These are phyloP conservation scores for Ptilodon capucinus DNA, from an alignment of 2,888 invertebrate genomes.

Conservation along the genomic window DNA sequence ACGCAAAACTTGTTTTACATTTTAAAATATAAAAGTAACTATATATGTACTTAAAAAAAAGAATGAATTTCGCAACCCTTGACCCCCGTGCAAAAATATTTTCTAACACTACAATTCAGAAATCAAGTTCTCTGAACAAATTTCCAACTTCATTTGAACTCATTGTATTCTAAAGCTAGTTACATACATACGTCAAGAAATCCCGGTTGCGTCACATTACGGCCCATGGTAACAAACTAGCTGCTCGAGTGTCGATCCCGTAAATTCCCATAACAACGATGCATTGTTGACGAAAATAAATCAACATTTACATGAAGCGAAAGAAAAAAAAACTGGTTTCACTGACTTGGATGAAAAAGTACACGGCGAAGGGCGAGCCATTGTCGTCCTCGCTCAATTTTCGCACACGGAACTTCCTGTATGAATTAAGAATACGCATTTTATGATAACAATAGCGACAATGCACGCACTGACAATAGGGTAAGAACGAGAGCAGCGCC, in stretches of 20 bases:
- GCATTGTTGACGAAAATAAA: slow-evolving; percentile 79
- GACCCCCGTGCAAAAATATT: slow-evolving; percentile 50
- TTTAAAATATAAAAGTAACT: slow-evolving; percentile 7
- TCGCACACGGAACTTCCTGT: slow-evolving; percentile 78
- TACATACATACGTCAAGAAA: slow-evolving; percentile 33
- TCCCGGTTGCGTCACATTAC: slow-evolving; percentile 40
- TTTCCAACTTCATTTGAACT: slow-evolving; percentile 57
- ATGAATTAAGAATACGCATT: slow-evolving; percentile 60
- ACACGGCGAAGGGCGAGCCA: slow-evolving; percentile 52
- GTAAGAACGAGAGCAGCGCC: slow-evolving; percentile 59
- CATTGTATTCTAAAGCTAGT: slow-evolving; percentile 44
- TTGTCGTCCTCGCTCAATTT: slow-evolving; percentile 58
- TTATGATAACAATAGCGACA: slow-evolving; percentile 67
- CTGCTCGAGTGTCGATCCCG: slow-evolving; percentile 47
- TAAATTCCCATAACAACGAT: slow-evolving; percentile 70
- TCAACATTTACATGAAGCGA: slow-evolving; percentile 73
- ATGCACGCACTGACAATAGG: slow-evolving; percentile 61
- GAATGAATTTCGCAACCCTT: slow-evolving; percentile 24
- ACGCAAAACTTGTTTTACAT: slow-evolving; percentile 16
- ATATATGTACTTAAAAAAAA: slow-evolving; percentile 8
- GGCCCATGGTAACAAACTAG: slow-evolving; percentile 49
- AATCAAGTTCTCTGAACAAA: slow-evolving; percentile 48
- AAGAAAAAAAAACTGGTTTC: slow-evolving; percentile 72
- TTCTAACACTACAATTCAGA: slow-evolving; percentile 36
- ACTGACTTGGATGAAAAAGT: slow-evolving; percentile 49